A percentile compares a stretch with the other conserved stretches of the same genome.
These are phyloP conservation scores for Lottia gigantea DNA, from an alignment of 2,888 invertebrate species.

Conservation along the genomic window DNA sequence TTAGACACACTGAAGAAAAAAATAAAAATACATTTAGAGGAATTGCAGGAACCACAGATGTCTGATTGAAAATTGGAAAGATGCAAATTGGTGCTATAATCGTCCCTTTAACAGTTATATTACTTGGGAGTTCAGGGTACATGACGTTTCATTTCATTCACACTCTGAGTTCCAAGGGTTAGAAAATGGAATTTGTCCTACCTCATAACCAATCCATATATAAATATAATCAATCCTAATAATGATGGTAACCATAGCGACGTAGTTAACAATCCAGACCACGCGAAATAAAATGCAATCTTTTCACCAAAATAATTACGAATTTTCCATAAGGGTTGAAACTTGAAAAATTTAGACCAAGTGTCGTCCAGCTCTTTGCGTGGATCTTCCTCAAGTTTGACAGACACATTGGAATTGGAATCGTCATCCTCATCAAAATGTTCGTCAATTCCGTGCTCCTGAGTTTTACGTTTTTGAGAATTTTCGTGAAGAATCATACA, in stretches of 20 bases:
- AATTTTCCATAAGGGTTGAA: conserved; percentile 68
- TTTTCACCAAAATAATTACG: conserved; percentile 70
- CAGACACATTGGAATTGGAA: conserved; percentile 16
- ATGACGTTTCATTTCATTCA: no score
- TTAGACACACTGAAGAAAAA: no score
- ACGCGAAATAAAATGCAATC: conserved; percentile 70
- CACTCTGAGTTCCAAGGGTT: no score
- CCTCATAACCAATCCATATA: conserved; percentile 67
- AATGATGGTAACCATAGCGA: conserved; percentile 68
- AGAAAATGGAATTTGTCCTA: conserved; percentile 39
- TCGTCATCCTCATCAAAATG: conserved; percentile 29
- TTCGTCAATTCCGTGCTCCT: conserved; percentile 40
- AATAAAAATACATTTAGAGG: no score
- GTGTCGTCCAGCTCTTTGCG: conserved; percentile 51
- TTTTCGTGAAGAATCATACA: conserved; percentile 68
- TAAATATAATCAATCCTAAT: conserved; percentile 67
- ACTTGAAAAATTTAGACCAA: conserved; percentile 62
- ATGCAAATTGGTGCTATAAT: no score
- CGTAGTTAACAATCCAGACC: conserved; percentile 67
- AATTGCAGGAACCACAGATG: no score
- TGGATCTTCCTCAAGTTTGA: conserved; percentile 39
- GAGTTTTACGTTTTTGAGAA: conserved; percentile 45
- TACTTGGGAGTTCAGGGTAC: no score
- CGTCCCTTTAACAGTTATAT: no score
- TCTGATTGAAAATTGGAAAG: no score